Base-by-base conservation (phyloP, 2,888 invertebrate species). In the Epiblema foenella region DNA sequence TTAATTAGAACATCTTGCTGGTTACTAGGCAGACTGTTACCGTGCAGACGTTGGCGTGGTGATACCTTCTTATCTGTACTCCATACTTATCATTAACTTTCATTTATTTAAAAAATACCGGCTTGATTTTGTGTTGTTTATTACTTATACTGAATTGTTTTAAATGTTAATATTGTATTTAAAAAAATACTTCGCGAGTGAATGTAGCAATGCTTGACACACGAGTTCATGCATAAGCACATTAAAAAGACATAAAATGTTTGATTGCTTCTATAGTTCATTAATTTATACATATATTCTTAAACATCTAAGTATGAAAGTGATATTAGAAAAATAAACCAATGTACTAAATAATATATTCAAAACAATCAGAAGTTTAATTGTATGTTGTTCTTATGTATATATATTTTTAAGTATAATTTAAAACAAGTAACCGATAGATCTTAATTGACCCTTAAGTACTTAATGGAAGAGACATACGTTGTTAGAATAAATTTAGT, bases 1-100 rank as follows among this genome's bases (percentile, higher is more conserved):
- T 42, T 65, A 70, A 70, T 65, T 66, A 60, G 33, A n/a, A 29
- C 65, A 42, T 46, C 52, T 24, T 24, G 4, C 24, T 24, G 4
- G 69, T 70, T 66, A 65, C 60, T 66, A 60, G 20, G 65, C 20
- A 5, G 63, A 5, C 29, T 24, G 63, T 63, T 52, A 49, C 63
- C 10, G 24, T 0, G 37, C 39, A 52, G 59, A 37, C 24, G 54
- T 20, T 46, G 46, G 54, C 37, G 59, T 60, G 46, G 46, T 59
- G 33, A 64, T 49, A 17, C 17, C 39, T 29, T 33, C 54, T 60
- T 65, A 46, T 60, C 18, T 10, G 37, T 51, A 37, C 33, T 37
- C 17, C n/a, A n/a, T 33, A 33, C n/a, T 33, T 57, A 29, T 33
- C n/a, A 57, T 7, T 24, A 12, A 8, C n/a, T 51, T 51, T n/a